Evolutionary conservation across 2,113 vertebrate species (phyloP), one percentile per base, ranked within the genome.

Genomic region (Urocitellus parryii): DNA sequence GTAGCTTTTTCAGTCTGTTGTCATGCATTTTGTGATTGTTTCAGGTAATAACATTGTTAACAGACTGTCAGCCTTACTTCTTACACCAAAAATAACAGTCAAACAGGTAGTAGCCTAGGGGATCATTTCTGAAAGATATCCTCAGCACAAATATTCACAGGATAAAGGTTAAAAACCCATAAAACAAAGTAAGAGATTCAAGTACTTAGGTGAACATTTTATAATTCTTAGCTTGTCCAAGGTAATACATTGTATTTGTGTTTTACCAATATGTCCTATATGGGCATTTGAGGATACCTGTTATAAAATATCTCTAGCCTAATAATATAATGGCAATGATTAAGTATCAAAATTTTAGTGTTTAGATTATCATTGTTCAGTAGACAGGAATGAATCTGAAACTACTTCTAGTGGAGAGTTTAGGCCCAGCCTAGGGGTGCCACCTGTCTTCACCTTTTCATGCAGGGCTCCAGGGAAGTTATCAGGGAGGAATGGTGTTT

Each of bases 291-390:
- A 20, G 63, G 45, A 67, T 3, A 84, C 11, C 4, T 27, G 42
- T 78, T 78, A 68, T 14, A 79, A 97, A 79, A 76, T 88, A 74
- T 48, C 74, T 88, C n/a, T 91, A 84, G 16, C 68, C 18, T 76
- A 25, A 29, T 22, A 58, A 45, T 14, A 82, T 70, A 29, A 83
- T 58, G 82, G 45, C 16, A 29, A 14, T 74, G 37, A 79, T 39
- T 61, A 68, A 25, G 11, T 56, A n/a, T 56, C 13, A 68, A 53
- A 61, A 10, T 65, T 92, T 91, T 61, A n/a, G 39, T 42, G 29
- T 48, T 27, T 45, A 8, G 45, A 45, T 45, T 45, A 45, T 45
- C 45, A 45, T 45, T 45, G 45, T 45, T 84, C 65, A 53, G 0
- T 17, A 20, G 81, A 81, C 16, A 86, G 18, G 17, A 76, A 25